These are phyloP conservation scores for fruit fly (Drosophila melanogaster) DNA, from an alignment of 1,140 invertebrate species.

Conservation along the genomic window DNA sequence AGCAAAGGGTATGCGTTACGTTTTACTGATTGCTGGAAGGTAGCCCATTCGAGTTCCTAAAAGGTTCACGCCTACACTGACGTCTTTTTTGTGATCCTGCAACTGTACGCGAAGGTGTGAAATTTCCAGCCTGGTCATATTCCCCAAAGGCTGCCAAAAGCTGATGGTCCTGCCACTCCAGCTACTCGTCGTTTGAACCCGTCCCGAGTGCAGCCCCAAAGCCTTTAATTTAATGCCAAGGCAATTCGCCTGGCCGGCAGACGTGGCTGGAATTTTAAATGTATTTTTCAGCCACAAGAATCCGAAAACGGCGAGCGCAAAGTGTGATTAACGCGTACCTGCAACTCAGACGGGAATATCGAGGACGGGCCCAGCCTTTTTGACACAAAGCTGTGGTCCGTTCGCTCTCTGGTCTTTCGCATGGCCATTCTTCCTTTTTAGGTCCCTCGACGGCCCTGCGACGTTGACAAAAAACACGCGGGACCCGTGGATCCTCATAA, in stretches of 20 bases:
- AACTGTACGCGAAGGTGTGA: slow-evolving; percentile 67
- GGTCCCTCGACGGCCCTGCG: slow-evolving; percentile 29
- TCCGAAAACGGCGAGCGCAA: slow-evolving; percentile 65
- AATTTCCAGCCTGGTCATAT: slow-evolving; percentile 68
- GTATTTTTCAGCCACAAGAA: slow-evolving; percentile 47
- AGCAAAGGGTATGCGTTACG: slow-evolving; percentile 47
- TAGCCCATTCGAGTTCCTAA: slow-evolving; percentile 32
- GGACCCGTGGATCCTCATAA: slow-evolving; percentile 40
- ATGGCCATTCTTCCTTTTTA: neutral
- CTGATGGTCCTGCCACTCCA: slow-evolving; percentile 18
- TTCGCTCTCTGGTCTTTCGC: neutral
- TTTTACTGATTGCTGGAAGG: slow-evolving; percentile 35
- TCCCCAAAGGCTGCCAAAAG: slow-evolving; percentile 57
- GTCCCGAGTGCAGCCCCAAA: slow-evolving; percentile 19
- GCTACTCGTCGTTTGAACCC: slow-evolving; percentile 16
- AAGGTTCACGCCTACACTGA: slow-evolving; percentile 55
- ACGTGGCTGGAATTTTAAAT: slow-evolving; percentile 76
- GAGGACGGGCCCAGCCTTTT: slow-evolving; percentile 59
- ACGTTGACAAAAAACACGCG: slow-evolving; percentile 71
- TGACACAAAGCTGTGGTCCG: slow-evolving; percentile 58
- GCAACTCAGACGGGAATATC: slow-evolving; percentile 45
- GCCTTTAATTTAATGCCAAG: slow-evolving; percentile 71
- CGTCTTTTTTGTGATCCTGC: slow-evolving; percentile 11
- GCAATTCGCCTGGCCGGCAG: slow-evolving; percentile 63
- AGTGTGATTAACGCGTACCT: slow-evolving; percentile 79